Base-by-base conservation (phyloP, 2,888 invertebrate genomes). In the Andrena bicolor region DNA sequence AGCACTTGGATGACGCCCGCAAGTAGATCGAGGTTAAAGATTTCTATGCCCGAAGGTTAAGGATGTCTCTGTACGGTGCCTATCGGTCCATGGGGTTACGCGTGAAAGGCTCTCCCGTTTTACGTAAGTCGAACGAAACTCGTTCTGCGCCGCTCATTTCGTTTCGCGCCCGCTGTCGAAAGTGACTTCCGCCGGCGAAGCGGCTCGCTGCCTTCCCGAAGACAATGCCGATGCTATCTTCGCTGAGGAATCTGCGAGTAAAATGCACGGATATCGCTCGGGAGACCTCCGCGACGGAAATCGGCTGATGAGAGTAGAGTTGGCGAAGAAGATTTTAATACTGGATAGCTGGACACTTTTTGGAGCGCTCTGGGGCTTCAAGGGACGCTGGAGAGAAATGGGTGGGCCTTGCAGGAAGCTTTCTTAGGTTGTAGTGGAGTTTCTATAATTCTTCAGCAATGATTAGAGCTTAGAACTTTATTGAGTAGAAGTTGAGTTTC, bases 11-110 rank as follows among this genome's bases (percentile, higher is more conserved):
- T 72, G 83, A 81, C 69, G 66, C 83, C 74, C 68, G 86, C 92
- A 92, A 92, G 92, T 92, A 92, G 92, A 92, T 92, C 92, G 91
- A 90, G 92, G 92, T 92, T 92, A 92, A 85, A 90, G 91, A 92
- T 92, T 92, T 92, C 92, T 92, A 92, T 91, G 92, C 92, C 91
- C 84, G 90, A 91, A 92, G 92, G 91, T 92, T 91, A 90, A 91
- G 91, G 91, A 91, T 91, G 87, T 89, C 65, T 65, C 75, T 72
- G 32, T 23, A 41, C 71, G 68, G 53, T 68, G 53, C 68, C 65
- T 71, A 80, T 71, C 58, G 16, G 64, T 68, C 61, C 58, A 56
- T 51, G 41, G 64, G 71, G 71, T 80, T 75, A 81, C 48, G 58
- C 80, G 73, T 74, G 69, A 79, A 74, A 74, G 69, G 73, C 75